Evolutionary conservation across 2,113 vertebrate species (phyloP), one percentile per base, ranked within the genome.

Genomic region (Chaetops frenatus): DNA sequence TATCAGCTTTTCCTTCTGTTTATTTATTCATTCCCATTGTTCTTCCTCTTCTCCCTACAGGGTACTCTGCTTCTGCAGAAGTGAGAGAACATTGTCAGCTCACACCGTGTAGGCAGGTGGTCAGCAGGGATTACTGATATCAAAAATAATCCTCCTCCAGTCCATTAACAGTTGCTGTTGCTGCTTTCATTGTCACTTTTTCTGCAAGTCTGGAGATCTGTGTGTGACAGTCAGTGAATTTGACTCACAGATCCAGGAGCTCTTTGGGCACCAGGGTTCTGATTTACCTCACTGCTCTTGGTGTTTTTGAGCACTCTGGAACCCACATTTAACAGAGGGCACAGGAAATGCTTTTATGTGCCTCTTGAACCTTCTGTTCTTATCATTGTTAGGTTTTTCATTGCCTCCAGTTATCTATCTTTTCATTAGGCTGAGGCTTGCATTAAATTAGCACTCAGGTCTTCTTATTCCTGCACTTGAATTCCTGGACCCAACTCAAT

Each of bases 31-130:
- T 78, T 56, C 50, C 28, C 27, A n/a, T 11, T 45, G 53, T 57
- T 88, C 72, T 86, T 54, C 33, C 25, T 77, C 23, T 45, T 73
- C 27, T 86, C 44, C 48, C 67, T 72, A 1, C 19, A 36, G 85
- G 35, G 33, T 24, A 22, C 33, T 53, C 33, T 53, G 33, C 57
- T 54, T 72, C 50, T 77, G 60, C 36, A 53, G 88, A 65, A 48
- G 40, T 0, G 0, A 84, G 23, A 5, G n/a, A 64, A 11, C 8
- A 4, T 4, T 76, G 48, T 36, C n/a, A 82, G 31, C 44, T 53
- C 65, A 35, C 28, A 54, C 11, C 0, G 0, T 36, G 67, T n/a
- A 62, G 84, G 65, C 73, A 81, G 45, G 73, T 54, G 58, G 42
- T 80, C 93, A 69, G 45, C 1, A 58, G 78, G 78, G 85, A 62